phyloP scores from a whole-genome alignment of 2,113 vertebrate genomes.

The Proterorhinus semilunaris region DNA sequence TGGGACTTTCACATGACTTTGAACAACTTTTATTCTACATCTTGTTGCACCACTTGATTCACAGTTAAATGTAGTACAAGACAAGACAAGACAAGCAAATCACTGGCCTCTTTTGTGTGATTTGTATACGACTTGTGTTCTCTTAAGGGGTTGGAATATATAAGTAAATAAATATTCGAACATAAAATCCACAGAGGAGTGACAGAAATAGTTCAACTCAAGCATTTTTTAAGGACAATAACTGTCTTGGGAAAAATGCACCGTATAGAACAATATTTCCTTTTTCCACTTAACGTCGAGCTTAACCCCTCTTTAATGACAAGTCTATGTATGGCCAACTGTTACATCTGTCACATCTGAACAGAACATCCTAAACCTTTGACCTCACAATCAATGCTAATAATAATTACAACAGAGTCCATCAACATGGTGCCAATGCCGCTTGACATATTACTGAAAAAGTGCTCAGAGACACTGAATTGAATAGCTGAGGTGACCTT shows the following conservation, averaged over 20 bases:
- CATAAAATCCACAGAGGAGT: neutral
- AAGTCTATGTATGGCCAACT: neutral
- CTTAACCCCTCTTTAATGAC: neutral
- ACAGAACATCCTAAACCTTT: constrained; percentile 14
- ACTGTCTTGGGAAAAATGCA: no score
- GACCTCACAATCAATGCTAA: constrained; percentile 34
- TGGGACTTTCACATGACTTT: neutral
- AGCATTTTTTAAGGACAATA: neutral
- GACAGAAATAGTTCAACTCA: neutral
- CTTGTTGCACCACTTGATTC: neutral
- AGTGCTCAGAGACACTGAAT: constrained; percentile 29
- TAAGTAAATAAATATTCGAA: neutral
- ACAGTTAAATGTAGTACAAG: neutral
- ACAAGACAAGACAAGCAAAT: neutral
- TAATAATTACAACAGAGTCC: constrained; percentile 24
- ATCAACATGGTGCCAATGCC: constrained; percentile 35
- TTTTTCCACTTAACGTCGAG: neutral
- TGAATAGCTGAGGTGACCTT: constrained; percentile 57
- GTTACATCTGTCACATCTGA: neutral
- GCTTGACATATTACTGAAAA: constrained; percentile 31
- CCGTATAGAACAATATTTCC: neutral
- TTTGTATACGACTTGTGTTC: no score
- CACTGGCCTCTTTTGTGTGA: neutral
- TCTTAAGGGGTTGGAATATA: no score
- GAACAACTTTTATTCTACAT: neutral